Percentiles rank a stretch among this genome's conserved stretches.
phyloP scores from a whole-genome alignment of 1,140 invertebrate species.

The Octopus sinensis region DNA sequence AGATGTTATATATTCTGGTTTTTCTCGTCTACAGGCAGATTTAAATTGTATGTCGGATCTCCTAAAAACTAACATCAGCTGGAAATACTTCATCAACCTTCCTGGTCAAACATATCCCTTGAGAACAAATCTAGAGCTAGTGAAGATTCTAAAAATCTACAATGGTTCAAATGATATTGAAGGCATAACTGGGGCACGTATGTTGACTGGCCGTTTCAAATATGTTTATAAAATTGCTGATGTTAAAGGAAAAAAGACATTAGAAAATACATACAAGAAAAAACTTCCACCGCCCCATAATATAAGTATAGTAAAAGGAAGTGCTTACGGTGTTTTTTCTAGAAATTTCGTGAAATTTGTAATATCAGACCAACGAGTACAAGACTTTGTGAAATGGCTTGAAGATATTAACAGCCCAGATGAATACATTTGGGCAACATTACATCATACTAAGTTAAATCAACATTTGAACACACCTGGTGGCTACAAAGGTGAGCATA shows the following conservation, averaged over 20 bases:
- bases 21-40: constrained; percentile 36
- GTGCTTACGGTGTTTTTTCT: constrained; percentile 48
- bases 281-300: constrained; percentile 35
- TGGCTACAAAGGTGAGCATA: constrained; percentile 35
- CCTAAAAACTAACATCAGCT: constrained; percentile 22
- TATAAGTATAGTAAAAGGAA: constrained; percentile 46
- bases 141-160: constrained; percentile 36
- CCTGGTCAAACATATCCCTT: constrained; percentile 40
- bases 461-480: constrained; percentile 35
- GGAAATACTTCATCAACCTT: constrained; percentile 44
- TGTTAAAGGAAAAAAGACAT: neutral
- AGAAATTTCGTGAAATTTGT: constrained; percentile 46
- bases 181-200: constrained; percentile 25
- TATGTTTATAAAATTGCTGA: constrained; percentile 20
- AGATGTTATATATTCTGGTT: constrained; percentile 34
- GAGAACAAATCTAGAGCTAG: constrained; percentile 39
- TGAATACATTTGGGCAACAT: constrained; percentile 50
- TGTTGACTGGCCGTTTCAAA: constrained; percentile 17
- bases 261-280: constrained; percentile 26
- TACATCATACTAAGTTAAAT: constrained; percentile 39
- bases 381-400: constrained; percentile 41
- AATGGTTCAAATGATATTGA: constrained; percentile 45
- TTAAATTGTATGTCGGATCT: constrained; percentile 42
- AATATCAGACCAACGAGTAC: constrained; percentile 30
- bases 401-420: constrained; percentile 46